phyloP scores from a whole-genome alignment of 2,113 vertebrate genomes.

The Pedetes capensis region DNA sequence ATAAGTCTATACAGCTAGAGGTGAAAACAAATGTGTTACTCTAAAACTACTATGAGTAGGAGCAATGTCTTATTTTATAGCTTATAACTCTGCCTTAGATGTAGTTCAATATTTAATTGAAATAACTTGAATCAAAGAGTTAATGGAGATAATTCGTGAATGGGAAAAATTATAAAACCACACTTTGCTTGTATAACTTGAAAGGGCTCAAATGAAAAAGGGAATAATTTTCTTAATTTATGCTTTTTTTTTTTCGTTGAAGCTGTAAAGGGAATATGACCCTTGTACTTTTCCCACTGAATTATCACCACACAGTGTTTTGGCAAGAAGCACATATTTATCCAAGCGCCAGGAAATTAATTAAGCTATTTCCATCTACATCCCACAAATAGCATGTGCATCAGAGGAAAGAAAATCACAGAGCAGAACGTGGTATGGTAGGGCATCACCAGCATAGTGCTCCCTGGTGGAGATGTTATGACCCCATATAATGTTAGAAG shows the following conservation, averaged over 20 bases:
- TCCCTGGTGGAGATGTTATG: not conserved
- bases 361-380: not conserved
- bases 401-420: not conserved
- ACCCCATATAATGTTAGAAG: not conserved
- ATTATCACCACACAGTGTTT: not conserved
- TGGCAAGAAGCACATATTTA: not conserved
- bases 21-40: not conserved
- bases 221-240: slow-evolving; percentile 16
- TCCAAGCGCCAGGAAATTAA: not conserved
- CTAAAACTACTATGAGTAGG: not conserved
- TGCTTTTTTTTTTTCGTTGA: not conserved
- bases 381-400: not conserved
- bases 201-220: slow-evolving; percentile 4
- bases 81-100: not conserved
- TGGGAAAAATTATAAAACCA: not conserved
- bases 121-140: slow-evolving; percentile 10
- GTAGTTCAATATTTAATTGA: not conserved
- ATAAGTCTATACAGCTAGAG: not conserved
- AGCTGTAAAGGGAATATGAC: not conserved
- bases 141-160: not conserved
- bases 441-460: not conserved
- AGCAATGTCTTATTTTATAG: slow-evolving; percentile 1
- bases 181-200: not conserved
- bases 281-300: not conserved
- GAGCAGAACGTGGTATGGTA: not conserved